phyloP scores from a whole-genome alignment of 2,797 vertebrate genomes.

The Otolemur crassicaudatus region DNA sequence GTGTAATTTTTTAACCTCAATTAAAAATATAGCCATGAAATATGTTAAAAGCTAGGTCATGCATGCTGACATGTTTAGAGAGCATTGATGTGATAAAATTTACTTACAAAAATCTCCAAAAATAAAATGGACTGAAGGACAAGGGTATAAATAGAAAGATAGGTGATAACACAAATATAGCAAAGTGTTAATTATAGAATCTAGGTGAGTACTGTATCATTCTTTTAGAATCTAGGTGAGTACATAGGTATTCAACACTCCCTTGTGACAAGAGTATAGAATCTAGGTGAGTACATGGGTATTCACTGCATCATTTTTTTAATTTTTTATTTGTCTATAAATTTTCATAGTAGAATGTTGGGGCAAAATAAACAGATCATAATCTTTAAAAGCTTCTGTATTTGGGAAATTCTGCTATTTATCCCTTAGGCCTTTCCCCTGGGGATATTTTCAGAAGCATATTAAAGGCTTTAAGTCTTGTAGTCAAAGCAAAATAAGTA shows the following conservation, averaged over 20 bases:
- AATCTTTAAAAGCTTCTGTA: conserved; percentile 2
- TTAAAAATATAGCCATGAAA: neutral
- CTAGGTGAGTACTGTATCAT: neutral
- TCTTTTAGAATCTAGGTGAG: too few relatives aligned
- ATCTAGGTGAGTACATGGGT: neutral
- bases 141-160: too few relatives aligned
- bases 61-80: neutral
- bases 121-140: neutral
- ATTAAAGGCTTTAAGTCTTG: conserved; percentile 39
- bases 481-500: conserved; percentile 59
- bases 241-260: too few relatives aligned
- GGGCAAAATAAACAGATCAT: conserved; percentile 12
- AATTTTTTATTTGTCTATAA: conserved; percentile 45
- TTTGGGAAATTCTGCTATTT: neutral
- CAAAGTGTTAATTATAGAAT: neutral
- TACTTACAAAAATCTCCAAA: neutral
- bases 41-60: neutral
- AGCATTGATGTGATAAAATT: neutral
- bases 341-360: conserved; percentile 27
- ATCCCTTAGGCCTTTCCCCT: neutral
- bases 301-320: neutral
- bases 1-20: conserved; percentile 6
- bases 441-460: neutral
- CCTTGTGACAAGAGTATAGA: neutral
- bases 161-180: neutral